Percentiles rank a stretch among this genome's conserved stretches.
These are phyloP conservation scores for Cyclura pinguis DNA, from an alignment of 2,797 vertebrate genomes.

Conservation along the genomic window DNA sequence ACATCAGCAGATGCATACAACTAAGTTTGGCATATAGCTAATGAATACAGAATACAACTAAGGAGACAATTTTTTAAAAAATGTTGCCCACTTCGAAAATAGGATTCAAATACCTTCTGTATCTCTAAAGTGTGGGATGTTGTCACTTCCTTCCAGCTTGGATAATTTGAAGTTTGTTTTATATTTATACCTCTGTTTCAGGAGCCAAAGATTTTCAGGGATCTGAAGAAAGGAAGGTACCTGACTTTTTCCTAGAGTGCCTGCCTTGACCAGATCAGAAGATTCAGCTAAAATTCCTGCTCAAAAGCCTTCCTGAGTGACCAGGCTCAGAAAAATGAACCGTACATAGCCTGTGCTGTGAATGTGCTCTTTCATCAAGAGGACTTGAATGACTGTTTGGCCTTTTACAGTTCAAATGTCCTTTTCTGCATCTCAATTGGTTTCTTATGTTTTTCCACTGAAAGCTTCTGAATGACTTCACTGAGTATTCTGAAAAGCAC, in stretches of 20 bases:
- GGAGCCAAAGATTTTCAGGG: not conserved
- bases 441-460: slow-evolving; percentile 9
- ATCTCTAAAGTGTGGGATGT: too few relatives aligned
- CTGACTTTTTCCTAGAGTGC: not conserved
- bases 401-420: slow-evolving; percentile 13
- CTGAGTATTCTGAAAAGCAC: not conserved
- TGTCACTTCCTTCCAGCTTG: not conserved
- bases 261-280: not conserved
- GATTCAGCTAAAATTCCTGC: not conserved
- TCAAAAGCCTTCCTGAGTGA: not conserved
- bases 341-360: not conserved
- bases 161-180: not conserved
- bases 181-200: not conserved
- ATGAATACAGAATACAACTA: not conserved
- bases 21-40: too few relatives aligned
- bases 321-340: not conserved
- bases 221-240: not conserved
- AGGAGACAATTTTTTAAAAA: not conserved
- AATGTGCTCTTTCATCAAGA: slow-evolving; percentile 30
- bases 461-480: slow-evolving; percentile 10
- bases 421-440: slow-evolving; percentile 16
- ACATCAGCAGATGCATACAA: too few relatives aligned
- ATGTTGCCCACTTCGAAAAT: not conserved
- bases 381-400: slow-evolving; percentile 17
- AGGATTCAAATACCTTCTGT: not conserved